Conservation (phyloP, 2,888 invertebrate genomes). For the Acanthosepion esculentum region DNA sequence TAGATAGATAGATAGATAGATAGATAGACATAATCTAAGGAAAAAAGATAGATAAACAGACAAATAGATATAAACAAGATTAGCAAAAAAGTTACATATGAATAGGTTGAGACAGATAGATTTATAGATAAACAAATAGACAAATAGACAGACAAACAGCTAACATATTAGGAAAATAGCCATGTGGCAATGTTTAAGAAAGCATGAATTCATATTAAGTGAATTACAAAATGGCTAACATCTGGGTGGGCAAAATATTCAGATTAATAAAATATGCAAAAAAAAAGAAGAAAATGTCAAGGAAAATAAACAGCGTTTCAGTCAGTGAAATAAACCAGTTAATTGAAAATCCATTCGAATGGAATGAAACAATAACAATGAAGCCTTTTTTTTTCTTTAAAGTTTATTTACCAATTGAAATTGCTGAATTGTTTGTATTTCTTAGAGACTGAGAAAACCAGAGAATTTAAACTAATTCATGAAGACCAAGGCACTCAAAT, state of each 20-base stretch:
- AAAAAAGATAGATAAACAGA: too few species aligned
- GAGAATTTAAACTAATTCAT: not conserved
- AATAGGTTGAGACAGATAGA: too few species aligned
- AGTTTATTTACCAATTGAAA: not conserved
- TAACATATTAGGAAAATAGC: not conserved
- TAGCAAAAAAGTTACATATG: too few species aligned
- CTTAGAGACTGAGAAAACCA: not conserved
- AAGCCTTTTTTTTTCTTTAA: not conserved
- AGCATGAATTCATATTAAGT: not conserved
- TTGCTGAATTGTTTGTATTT: not conserved
- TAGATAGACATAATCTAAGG: too few species aligned
- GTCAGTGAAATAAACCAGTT: not conserved
- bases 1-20: too few species aligned
- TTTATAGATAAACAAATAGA: too few species aligned
- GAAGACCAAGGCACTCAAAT: not conserved
- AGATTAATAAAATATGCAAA: not conserved
- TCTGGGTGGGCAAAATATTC: not conserved
- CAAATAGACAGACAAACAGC: too few species aligned
- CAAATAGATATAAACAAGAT: too few species aligned
- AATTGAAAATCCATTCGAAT: not conserved
- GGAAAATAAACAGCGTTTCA: not conserved
- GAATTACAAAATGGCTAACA: not conserved
- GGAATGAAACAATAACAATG: not conserved
- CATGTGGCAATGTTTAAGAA: not conserved
- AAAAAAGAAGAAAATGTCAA: not conserved